phyloP scores from a whole-genome alignment of 2,888 invertebrate species.

The Flexamia atlantica region DNA sequence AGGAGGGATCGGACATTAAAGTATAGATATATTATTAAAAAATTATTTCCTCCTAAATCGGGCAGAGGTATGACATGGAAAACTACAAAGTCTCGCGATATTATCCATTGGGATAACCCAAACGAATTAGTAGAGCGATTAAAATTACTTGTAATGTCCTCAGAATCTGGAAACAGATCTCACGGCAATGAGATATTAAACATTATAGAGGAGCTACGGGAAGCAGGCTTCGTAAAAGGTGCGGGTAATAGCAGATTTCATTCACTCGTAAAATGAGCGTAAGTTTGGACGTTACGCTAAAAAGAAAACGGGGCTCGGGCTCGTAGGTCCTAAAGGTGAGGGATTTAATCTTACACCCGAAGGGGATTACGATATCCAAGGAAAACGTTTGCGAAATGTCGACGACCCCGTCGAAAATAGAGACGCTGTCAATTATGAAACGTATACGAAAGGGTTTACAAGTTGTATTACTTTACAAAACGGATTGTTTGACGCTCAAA shows the following conservation, averaged over 20 bases:
- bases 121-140: slow-evolving; percentile 39
- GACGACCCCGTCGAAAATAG: too few species aligned
- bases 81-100: neutral
- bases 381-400: slow-evolving; percentile 22
- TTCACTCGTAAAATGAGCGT: slow-evolving; percentile 4
- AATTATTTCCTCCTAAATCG: slow-evolving; percentile 40
- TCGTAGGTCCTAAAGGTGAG: slow-evolving; percentile 37
- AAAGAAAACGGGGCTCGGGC: too few species aligned
- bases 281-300: slow-evolving; percentile 24
- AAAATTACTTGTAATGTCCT: neutral
- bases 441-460: too few species aligned
- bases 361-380: slow-evolving; percentile 38
- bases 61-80: neutral
- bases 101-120: slow-evolving; percentile 48
- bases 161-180: slow-evolving; percentile 17
- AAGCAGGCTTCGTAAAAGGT: slow-evolving; percentile 35
- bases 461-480: too few species aligned
- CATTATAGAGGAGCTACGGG: slow-evolving; percentile 54
- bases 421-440: too few species aligned
- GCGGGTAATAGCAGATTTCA: neutral
- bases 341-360: slow-evolving; percentile 49
- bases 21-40: slow-evolving; percentile 36
- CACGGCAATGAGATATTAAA: slow-evolving; percentile 36
- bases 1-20: slow-evolving; percentile 2
- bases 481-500: too few species aligned